Base-by-base conservation (phyloP, 1,140 invertebrate species). In the Triops longicaudatus region DNA sequence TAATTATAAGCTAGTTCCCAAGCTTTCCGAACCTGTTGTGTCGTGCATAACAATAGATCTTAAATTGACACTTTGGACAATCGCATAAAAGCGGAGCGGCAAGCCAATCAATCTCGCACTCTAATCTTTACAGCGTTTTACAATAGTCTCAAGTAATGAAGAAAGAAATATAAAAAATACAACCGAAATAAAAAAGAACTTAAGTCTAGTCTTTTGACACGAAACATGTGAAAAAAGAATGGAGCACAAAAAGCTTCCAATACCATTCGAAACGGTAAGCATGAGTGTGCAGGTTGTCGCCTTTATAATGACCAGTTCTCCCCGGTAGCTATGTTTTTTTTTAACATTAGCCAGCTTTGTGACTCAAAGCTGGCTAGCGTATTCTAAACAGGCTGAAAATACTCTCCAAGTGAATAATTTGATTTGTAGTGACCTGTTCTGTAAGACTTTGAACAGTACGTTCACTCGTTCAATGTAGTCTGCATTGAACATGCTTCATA, bases 1-100 rank as follows among this genome's bases (percentile, higher is more conserved):
- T 37, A 37, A 37, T 37, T 37, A 37, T 37, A 37, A 37, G 31
- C 7, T 37, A 37, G 2, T 37, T 37, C 31, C 31, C 31, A 37
- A 37, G 31, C 31, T 37, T 37, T 7, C 7, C 31, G 31, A 37
- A 37, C 31, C 31, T 37, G 31, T 37, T 37, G 31, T 63, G 22
- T 63, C 14, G 50, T 63, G 50, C 14, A 63, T 63, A 63, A 63
- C 50, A 63, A 63, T 63, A 22, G 50, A 5, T 63, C 31, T 17
- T 63, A 63, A 63, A 63, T 63, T 63, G 50, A 63, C 50, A 63
- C 50, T 63, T 63, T 63, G 50, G 50, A 63, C 50, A 63, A 14
- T 22, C 22, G 50, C 50, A 63, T 22, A 63, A 63, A 63, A 63
- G 50, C 50, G 50, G 31, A 63, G 50, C 50, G 50, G 17, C 14